Percentiles rank a stretch among this genome's conserved stretches.
phyloP scores from a whole-genome alignment of 2,797 vertebrate genomes.

The Tauraco hartlaubi region DNA sequence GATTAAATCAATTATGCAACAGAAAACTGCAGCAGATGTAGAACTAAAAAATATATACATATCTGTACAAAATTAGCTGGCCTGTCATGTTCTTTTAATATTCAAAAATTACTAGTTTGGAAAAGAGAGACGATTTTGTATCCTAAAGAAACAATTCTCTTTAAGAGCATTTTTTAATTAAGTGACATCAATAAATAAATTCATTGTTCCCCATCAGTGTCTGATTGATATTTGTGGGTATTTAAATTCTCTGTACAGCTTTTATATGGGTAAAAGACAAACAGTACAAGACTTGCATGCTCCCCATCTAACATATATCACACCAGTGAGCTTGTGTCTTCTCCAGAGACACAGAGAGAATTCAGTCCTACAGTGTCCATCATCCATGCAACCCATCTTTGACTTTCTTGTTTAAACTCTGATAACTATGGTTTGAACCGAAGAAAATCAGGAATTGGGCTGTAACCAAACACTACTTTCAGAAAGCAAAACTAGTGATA shows the following conservation, averaged over 20 bases:
- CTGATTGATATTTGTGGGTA: not conserved
- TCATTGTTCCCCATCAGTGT: not conserved
- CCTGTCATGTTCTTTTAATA: constrained; percentile 69
- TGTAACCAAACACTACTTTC: not conserved
- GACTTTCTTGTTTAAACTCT: not conserved
- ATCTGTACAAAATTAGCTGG: constrained; percentile 78
- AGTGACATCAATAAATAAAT: constrained; percentile 6
- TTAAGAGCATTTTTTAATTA: not conserved
- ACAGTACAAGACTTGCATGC: not conserved
- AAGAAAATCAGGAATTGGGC: not conserved
- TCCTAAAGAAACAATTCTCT: constrained; percentile 38
- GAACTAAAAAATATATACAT: constrained; percentile 63
- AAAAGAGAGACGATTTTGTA: not conserved
- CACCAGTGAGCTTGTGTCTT: not conserved
- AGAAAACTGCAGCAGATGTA: constrained; percentile 80
- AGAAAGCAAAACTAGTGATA: not conserved
- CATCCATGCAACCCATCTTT: accelerated
- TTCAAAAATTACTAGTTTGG: constrained; percentile 65
- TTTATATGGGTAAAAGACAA: not conserved
- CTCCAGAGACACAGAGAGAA: not conserved
- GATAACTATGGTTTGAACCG: not conserved
- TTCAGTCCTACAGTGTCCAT: not conserved
- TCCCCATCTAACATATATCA: not conserved
- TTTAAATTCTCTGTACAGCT: not conserved
- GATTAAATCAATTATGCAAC: constrained; percentile 87